These are phyloP conservation scores for Papilio demoleus DNA, from an alignment of 2,888 invertebrate genomes.

Conservation along the genomic window DNA sequence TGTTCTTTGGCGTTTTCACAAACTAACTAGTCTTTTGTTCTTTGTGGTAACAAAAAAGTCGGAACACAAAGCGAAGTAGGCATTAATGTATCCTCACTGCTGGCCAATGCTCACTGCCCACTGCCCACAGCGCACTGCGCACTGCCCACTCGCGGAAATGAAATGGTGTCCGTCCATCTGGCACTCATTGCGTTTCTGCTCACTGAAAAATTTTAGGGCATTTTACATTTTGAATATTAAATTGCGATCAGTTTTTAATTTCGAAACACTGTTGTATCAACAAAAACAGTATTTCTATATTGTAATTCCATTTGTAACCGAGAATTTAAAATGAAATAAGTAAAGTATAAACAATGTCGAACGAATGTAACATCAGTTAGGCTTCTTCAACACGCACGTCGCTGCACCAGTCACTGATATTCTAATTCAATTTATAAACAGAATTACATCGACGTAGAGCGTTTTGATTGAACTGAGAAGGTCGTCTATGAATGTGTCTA, in stretches of 20 bases:
- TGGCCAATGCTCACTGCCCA: background rate
- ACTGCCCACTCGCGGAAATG: constrained; percentile 32
- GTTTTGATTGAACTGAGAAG: constrained; percentile 16
- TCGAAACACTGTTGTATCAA: no score
- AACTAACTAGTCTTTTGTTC: background rate
- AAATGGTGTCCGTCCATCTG: constrained; percentile 38
- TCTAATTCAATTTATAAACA: constrained; percentile 36
- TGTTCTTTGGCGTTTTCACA: background rate
- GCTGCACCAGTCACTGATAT: constrained; percentile 1
- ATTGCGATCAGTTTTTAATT: no score
- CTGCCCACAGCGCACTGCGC: background rate
- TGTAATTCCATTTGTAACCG: background rate
- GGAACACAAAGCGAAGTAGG: background rate
- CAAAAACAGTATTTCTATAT: background rate
- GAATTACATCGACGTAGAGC: background rate
- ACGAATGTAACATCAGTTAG: constrained; percentile 16
- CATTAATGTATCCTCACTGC: background rate
- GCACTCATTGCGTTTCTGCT: constrained; percentile 1
- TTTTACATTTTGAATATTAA: constrained; percentile 17
- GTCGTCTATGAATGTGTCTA: background rate
- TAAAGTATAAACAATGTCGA: background rate
- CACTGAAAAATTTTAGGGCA: background rate
- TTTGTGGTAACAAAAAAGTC: constrained; percentile 3
- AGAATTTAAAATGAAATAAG: background rate
- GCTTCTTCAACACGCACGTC: constrained; percentile 22